These are phyloP conservation scores for Porites divaricata DNA, from an alignment of 92 coral and sea anemone species.

Conservation along the genomic window DNA sequence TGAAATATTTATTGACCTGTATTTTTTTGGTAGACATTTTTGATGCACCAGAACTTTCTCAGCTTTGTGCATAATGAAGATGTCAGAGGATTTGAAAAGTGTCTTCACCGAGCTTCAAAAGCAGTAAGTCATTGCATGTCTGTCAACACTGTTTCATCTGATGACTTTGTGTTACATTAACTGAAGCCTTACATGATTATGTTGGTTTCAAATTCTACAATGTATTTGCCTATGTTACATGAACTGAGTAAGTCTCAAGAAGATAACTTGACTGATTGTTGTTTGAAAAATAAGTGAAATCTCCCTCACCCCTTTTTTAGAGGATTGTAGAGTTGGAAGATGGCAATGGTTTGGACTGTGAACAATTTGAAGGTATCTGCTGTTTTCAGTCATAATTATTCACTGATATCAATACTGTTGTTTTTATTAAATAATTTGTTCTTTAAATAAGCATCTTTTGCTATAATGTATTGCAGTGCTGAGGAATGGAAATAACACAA, in stretches of 20 bases:
- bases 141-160: too few relatives aligned
- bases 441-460: background rate
- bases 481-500: too few relatives aligned
- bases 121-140: conserved; percentile 25
- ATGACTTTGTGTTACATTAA: too few relatives aligned
- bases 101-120: conserved; percentile 54
- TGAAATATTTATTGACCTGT: background rate
- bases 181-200: too few relatives aligned
- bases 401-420: background rate
- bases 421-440: background rate
- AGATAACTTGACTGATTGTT: too few relatives aligned
- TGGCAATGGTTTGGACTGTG: conserved; percentile 2
- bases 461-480: too few relatives aligned
- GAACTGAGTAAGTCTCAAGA: too few relatives aligned
- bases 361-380: conserved; percentile 22
- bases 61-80: conserved; percentile 79
- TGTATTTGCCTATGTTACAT: too few relatives aligned
- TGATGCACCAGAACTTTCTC: conserved; percentile 87
- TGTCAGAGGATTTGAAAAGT: conserved; percentile 63
- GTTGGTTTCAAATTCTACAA: too few relatives aligned
- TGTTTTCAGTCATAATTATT: background rate
- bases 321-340: conserved; percentile 41
- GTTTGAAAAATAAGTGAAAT: too few relatives aligned
- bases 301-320: conserved; percentile 1
- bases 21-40: conserved; percentile 60